Evolutionary conservation across 2,888 invertebrate genomes (phyloP).

Genomic region (Chymomyza caudatula): DNA sequence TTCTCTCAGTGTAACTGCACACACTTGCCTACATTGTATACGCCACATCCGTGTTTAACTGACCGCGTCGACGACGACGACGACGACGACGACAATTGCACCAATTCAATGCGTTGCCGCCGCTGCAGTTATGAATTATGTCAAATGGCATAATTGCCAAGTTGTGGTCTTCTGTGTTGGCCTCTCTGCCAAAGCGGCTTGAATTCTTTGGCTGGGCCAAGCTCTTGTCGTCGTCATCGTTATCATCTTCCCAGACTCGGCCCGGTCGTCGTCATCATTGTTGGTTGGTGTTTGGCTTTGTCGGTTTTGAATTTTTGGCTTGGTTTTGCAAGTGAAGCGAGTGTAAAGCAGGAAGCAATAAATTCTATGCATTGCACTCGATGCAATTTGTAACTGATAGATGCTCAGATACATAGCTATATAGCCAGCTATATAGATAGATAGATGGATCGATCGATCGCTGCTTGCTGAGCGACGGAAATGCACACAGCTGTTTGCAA

Average conservation of each 20-base stretch:
- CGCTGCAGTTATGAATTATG: constrained; percentile 71
- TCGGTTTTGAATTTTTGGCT: constrained; percentile 22
- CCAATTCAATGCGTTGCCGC: constrained; percentile 6
- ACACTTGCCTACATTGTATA: neutral
- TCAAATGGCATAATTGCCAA: constrained; percentile 74
- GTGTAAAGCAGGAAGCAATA: constrained; percentile 73
- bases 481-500: constrained; percentile 46
- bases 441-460: constrained; percentile 12
- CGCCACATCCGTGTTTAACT: neutral
- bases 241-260: neutral
- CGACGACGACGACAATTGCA: constrained; percentile 6
- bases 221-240: constrained; percentile 2
- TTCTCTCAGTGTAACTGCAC: neutral
- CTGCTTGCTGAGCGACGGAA: constrained; percentile 44
- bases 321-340: constrained; percentile 13
- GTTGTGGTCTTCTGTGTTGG: constrained; percentile 11
- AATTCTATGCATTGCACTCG: constrained; percentile 73
- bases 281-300: constrained; percentile 22
- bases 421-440: constrained; percentile 28
- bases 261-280: constrained; percentile 32
- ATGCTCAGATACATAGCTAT: constrained; percentile 27
- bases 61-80: neutral
- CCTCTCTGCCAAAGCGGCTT: neutral
- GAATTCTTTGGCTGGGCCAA: neutral
- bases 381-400: constrained; percentile 74